Evolutionary conservation across 2,113 vertebrate species (phyloP).

Genomic region (Bufo bufo): DNA sequence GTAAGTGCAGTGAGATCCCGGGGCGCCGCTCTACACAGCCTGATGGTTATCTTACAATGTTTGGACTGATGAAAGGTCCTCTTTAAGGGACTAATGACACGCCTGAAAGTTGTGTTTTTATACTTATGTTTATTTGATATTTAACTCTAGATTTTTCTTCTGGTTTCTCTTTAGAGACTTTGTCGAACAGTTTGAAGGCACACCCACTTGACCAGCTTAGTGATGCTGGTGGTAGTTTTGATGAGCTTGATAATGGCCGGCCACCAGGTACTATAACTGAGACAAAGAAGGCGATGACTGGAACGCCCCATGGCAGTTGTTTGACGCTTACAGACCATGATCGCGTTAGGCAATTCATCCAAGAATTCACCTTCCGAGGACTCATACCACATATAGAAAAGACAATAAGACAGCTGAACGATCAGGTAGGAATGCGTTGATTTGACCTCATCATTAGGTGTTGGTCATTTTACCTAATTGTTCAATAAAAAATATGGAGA

Average conservation of each 20-base stretch:
- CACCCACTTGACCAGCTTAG: constrained; percentile 82
- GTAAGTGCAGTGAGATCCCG: too few relatives aligned
- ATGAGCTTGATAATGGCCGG: constrained; percentile 71
- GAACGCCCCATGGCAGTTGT: constrained; percentile 81
- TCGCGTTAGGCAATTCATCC: constrained; percentile 93
- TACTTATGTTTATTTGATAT: background rate
- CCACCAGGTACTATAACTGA: constrained; percentile 66
- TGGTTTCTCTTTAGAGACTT: constrained; percentile 67
- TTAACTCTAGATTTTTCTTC: background rate
- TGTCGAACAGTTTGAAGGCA: constrained; percentile 76
- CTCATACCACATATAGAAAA: constrained; percentile 96
- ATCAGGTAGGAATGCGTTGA: constrained; percentile 81
- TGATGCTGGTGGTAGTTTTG: constrained; percentile 68
- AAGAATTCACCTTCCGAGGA: constrained; percentile 96
- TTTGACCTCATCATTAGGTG: background rate
- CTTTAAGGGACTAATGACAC: too few relatives aligned
- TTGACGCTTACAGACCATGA: constrained; percentile 95
- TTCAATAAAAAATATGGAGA: background rate
- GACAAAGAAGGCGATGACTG: constrained; percentile 72
- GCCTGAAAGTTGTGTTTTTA: too few relatives aligned
- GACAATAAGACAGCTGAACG: constrained; percentile 95
- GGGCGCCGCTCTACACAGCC: too few relatives aligned
- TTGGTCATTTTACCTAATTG: background rate
- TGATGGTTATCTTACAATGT: too few relatives aligned
- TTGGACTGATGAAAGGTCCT: too few relatives aligned